Conservation (phyloP, 2,797 vertebrate species). For the Chaunax sp. region DNA sequence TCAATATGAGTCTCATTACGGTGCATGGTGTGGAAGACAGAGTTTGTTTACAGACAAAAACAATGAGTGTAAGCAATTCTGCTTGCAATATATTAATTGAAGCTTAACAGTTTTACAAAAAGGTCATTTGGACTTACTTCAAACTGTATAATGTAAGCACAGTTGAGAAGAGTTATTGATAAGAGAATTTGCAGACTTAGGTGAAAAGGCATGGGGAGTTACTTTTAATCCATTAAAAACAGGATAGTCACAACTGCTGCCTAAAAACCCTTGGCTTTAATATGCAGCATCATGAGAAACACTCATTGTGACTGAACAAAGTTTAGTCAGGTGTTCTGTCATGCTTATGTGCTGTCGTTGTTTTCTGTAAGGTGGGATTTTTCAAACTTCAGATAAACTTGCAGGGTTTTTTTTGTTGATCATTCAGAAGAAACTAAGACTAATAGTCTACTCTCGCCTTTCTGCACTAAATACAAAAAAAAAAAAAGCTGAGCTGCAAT, state of each 20-base stretch:
- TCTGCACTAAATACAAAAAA: not conserved
- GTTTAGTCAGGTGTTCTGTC: not conserved
- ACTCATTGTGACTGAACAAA: slow-evolving; percentile 3
- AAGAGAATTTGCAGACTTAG: slow-evolving; percentile 26
- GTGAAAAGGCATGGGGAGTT: slow-evolving; percentile 11
- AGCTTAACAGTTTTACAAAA: slow-evolving; percentile 47
- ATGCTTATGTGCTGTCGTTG: not conserved
- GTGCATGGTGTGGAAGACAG: slow-evolving; percentile 3
- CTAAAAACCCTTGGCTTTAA: not conserved
- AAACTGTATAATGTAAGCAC: slow-evolving; percentile 27
- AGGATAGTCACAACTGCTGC: not conserved
- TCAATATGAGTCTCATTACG: slow-evolving; percentile 41
- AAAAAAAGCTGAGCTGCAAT: not conserved
- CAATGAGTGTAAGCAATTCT: slow-evolving; percentile 32
- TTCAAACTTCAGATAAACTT: not conserved
- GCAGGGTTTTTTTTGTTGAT: not conserved
- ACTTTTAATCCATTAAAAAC: slow-evolving; percentile 26
- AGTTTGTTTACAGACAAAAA: slow-evolving; percentile 52
- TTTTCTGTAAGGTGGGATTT: not conserved
- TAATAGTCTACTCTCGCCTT: not conserved
- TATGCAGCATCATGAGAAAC: slow-evolving; percentile 1
- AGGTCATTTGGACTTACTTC: slow-evolving; percentile 46
- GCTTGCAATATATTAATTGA: slow-evolving; percentile 33
- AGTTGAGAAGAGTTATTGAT: slow-evolving; percentile 9
- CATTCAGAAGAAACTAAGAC: not conserved